A percentile compares a stretch with the other conserved stretches of the same genome.
These are phyloP conservation scores for Typhlichthys eigenmanni DNA, from an alignment of 2,797 vertebrate genomes.

Conservation along the genomic window DNA sequence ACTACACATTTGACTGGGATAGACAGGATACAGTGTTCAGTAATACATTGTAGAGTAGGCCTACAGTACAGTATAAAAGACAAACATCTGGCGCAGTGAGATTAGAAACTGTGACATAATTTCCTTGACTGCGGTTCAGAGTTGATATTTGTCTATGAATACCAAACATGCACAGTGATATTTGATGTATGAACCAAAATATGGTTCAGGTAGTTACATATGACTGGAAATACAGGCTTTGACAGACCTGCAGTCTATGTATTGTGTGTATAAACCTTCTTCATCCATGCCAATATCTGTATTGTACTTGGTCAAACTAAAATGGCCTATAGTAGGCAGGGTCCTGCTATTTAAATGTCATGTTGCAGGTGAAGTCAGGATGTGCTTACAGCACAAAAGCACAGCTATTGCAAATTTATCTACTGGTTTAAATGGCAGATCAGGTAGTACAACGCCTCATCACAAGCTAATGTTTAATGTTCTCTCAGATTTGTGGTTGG, in stretches of 20 bases:
- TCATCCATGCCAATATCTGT: conserved; percentile 13
- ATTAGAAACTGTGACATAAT: background rate
- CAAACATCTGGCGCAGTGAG: conserved; percentile 1
- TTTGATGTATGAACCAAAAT: conserved; percentile 10
- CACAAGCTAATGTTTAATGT: background rate
- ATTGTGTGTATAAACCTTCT: conserved; percentile 5
- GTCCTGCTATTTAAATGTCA: background rate
- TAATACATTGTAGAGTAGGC: conserved; percentile 6
- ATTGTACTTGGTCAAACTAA: conserved; percentile 8
- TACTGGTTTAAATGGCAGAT: background rate
- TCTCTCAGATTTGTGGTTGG: conserved; percentile 12
- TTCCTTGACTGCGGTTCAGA: conserved; percentile 43
- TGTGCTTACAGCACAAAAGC: conserved; percentile 8
- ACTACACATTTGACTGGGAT: conserved; percentile 29
- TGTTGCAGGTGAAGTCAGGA: conserved; percentile 8
- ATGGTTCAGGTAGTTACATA: conserved; percentile 25
- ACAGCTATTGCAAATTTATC: too few species aligned
- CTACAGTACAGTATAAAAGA: conserved; percentile 12
- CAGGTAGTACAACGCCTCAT: background rate
- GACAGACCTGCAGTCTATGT: conserved; percentile 17
- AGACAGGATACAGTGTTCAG: background rate
- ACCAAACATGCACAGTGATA: conserved; percentile 2
- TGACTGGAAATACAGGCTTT: conserved; percentile 13
- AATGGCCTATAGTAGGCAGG: background rate
- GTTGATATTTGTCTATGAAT: conserved; percentile 7